Base-by-base conservation (phyloP, 2,888 invertebrate genomes). In the Ptilodon capucinus region DNA sequence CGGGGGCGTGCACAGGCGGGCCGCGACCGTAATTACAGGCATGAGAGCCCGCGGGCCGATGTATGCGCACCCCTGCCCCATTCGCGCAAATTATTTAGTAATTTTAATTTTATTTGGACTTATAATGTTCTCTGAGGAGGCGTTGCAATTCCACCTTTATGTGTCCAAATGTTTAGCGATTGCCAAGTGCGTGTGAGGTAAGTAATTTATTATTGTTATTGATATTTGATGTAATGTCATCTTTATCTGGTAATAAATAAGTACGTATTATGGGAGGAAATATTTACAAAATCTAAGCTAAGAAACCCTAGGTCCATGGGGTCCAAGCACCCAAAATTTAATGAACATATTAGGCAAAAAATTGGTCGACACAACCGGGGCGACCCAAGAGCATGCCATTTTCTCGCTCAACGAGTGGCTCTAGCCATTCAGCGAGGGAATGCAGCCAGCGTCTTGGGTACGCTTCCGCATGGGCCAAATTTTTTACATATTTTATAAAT, bases 41-140 rank as follows among this genome's bases (percentile, higher is more conserved):
- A 63, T 62, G 64, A 60, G 71, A 53, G 73, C 76, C 86, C 79
- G 77, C 80, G 75, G 84, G 82, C 82, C 77, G 74, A 74, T 70
- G 65, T 69, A 71, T 78, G 72, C 71, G 73, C 75, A 69, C 79
- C 79, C 80, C 77, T 76, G 74, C 73, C 71, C 68, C 63, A 57
- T 55, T 44, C 59, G 64, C 65, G 84, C 83, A 85, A 84, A 90
- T 89, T 88, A 90, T 90, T 90, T 89, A 85, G 82, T 86, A 78
- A 83, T 81, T 84, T 86, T 86, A 79, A 79, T 85, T 85, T 87
- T 87, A 85, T 86, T 88, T 86, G 81, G 76, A 85, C 82, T 84
- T 84, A 79, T 74, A 67, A 70, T 13, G 45, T 44, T 51, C 58
- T 60, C 51, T 54, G 44, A 60, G 69, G 67, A 67, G 74, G 74